Evolutionary conservation across 2,888 invertebrate genomes (phyloP), one percentile per base, ranked within the genome.

Genomic region (Pammene aurita): DNA sequence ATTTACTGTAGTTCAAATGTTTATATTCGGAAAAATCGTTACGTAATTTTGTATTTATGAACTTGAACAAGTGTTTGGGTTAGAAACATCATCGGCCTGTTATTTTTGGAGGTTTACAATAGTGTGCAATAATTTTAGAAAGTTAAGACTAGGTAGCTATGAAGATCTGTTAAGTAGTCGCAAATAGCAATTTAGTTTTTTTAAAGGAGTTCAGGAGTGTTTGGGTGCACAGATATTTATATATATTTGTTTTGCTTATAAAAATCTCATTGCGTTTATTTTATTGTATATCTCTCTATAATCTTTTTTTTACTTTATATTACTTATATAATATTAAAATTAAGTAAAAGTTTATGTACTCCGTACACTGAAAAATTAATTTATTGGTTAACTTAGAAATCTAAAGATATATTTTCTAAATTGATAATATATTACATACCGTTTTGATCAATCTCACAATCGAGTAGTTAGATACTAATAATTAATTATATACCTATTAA

Each of bases 381-480:
- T 65, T 57, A 56, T 57, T 57, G 38, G 18, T 57, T 57, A 65
- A 50, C 26, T 57, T 67, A 56, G 56, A 56, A 56, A 64, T 52
- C 52, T 34, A 57, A 57, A 66, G 44, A 52, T 58, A 63, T 68
- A 54, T 64, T 69, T 58, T 69, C 26, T 60, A 52, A 69, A 46
- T 54, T 54, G 35, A 64, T 60, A 64, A 55, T 54, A 56, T 60
- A 60, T 54, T 65, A 44, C 44, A 60, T 70, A 56, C 83, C 81
- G 78, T 78, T 84, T 83, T 83, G 76, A 78, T 80, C 75, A 78
- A 83, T 85, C 83, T 86, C 82, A 85, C 84, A 82, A 80, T 84
- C 78, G 69, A 79, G 83, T 89, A 90, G 86, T 82, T 89, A 89
- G 86, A 78, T 82, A 86, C 74, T 80, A 68, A 62, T 62, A 67